A percentile compares a stretch with the other conserved stretches of the same genome.
phyloP scores from a whole-genome alignment of 2,797 vertebrate genomes.

The Halcyon smyrnensis region DNA sequence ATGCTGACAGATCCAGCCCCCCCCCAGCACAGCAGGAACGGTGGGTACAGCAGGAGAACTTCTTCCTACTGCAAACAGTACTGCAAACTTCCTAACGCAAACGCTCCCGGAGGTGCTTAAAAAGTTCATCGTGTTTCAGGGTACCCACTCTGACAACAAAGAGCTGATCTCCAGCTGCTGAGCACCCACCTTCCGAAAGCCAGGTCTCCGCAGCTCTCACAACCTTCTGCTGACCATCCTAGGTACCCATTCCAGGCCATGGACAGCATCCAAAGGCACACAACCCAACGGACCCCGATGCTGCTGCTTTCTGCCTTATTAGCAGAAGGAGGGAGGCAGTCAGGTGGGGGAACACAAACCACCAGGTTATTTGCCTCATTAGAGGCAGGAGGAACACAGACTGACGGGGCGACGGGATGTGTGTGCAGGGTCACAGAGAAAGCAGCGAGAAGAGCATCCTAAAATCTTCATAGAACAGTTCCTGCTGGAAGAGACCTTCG shows the following conservation, averaged over 20 bases:
- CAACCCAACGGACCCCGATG: not conserved
- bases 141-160: not conserved
- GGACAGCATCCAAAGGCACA: not conserved
- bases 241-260: not conserved
- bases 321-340: not conserved
- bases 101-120: not conserved
- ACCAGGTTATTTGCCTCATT: not conserved
- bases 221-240: not conserved
- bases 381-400: not conserved
- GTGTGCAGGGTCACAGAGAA: not conserved
- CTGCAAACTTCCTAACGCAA: not conserved
- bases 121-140: not conserved
- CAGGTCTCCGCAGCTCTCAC: not conserved
- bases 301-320: not conserved
- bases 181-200: not conserved
- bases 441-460: not conserved
- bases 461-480: not conserved
- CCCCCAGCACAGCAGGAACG: not conserved
- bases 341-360: not conserved
- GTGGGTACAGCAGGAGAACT: not conserved
- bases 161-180: not conserved
- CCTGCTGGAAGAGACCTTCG: no score
- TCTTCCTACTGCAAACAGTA: not conserved
- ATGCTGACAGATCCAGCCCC: fast-evolving
- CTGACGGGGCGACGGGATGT: fast-evolving